Evolutionary conservation across 2,113 vertebrate species (phyloP), one percentile per base, ranked within the genome.

Genomic region (Pardalotus punctatus): DNA sequence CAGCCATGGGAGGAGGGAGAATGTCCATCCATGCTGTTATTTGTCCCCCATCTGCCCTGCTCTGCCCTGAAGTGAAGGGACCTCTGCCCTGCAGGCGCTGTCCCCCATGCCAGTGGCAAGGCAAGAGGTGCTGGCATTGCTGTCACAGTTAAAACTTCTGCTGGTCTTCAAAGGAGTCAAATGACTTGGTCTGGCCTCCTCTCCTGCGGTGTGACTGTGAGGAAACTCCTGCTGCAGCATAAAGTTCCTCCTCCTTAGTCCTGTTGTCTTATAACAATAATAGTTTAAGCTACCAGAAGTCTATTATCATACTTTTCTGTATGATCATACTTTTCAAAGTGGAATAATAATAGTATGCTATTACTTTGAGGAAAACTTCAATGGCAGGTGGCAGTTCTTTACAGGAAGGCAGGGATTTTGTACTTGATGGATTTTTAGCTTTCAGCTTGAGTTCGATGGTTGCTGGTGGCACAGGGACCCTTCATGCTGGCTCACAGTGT

Each of bases 11-110:
- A 54, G 27, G 21, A 25, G 10, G 69, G 11, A 25, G 64, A 48
- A 74, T 6, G 20, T 48, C 35, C 4, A 2, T 13, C 50, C 47
- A 33, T 28, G 10, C 23, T 1, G 0, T 29, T n/a, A n/a, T n/a
- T n/a, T n/a, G n/a, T n/a, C n/a, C n/a, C n/a, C n/a, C n/a, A n/a
- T n/a, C n/a, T n/a, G n/a, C n/a, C 23, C 79, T 51, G 19, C 22
- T 15, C 5, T 0, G 2, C 23, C 17, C 45, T 10, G 7, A 66
- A 29, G 25, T 20, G 25, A n/a, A 27, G 18, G 42, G 14, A 8
- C 14, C 14, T 50, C 50, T 80, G 28, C 12, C 40, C 42, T 48
- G 9, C 48, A 53, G 31, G 21, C 31, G 29, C 36, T 10, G 5
- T 54, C 16, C 19, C 61, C 87, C 36, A 9, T 36, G 3, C 10